Conservation (phyloP, 2,797 vertebrate species). For the Xenentodon cancila region DNA sequence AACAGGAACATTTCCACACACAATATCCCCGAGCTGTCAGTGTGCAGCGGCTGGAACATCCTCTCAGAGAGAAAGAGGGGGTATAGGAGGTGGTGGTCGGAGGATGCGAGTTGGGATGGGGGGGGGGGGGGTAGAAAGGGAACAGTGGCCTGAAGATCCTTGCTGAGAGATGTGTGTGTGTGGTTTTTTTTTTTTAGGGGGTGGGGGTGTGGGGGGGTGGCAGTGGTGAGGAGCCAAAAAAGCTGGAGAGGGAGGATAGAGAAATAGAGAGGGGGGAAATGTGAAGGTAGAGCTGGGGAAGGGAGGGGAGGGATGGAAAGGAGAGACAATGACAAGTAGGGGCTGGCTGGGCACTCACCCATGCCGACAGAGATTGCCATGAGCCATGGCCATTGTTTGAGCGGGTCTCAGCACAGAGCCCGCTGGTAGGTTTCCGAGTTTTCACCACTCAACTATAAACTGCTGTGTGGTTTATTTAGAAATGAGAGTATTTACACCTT, state of each 20-base stretch:
- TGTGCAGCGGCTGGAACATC: slow-evolving; percentile 85
- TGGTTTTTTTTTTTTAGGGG: no score
- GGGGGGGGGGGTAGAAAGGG: slow-evolving; percentile 42
- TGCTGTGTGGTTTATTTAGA: slow-evolving; percentile 80
- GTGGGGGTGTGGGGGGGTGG: slow-evolving; percentile 43
- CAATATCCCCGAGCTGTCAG: slow-evolving; percentile 85
- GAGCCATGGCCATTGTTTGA: slow-evolving; percentile 84
- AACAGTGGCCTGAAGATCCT: slow-evolving; percentile 80
- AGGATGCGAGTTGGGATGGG: slow-evolving; percentile 39
- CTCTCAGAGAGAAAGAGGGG: slow-evolving; percentile 78
- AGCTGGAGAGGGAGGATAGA: slow-evolving; percentile 78
- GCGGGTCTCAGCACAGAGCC: slow-evolving; percentile 75
- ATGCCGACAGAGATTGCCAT: slow-evolving; percentile 85
- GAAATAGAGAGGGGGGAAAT: slow-evolving; percentile 75
- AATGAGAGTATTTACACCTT: slow-evolving; percentile 82
- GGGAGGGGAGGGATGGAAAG: slow-evolving; percentile 54
- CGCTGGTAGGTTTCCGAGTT: slow-evolving; percentile 70
- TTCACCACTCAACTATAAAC: slow-evolving; percentile 77
- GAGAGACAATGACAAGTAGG: slow-evolving; percentile 85
- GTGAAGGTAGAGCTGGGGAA: slow-evolving; percentile 54
- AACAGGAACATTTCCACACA: slow-evolving; percentile 86
- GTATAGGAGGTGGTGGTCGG: slow-evolving; percentile 45
- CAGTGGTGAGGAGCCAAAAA: slow-evolving; percentile 71
- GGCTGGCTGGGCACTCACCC: slow-evolving; percentile 84
- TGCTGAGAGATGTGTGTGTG: slow-evolving; percentile 60